phyloP scores from a whole-genome alignment of 1,140 invertebrate genomes.

The Cryptotermes secundus region DNA sequence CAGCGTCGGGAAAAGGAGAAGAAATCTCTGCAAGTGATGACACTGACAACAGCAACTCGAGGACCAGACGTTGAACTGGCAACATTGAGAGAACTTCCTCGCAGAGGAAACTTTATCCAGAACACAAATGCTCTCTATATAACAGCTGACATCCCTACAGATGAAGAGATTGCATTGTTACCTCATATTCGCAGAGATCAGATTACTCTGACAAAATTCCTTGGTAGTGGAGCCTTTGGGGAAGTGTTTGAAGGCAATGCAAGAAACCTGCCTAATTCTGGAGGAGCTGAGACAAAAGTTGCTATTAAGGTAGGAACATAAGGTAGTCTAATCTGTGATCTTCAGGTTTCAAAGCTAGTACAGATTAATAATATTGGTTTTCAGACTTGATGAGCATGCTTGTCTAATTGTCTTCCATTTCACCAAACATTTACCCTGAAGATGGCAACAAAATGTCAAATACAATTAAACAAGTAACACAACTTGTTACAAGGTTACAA shows the following conservation, averaged over 20 bases:
- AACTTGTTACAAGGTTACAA: no score
- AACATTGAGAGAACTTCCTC: slow-evolving; percentile 79
- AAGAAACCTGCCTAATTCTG: slow-evolving; percentile 55
- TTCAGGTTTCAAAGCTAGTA: no score
- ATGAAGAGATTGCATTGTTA: slow-evolving; percentile 69
- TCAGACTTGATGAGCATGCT: no score
- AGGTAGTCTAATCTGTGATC: neutral
- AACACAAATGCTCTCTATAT: slow-evolving; percentile 79
- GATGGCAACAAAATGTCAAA: no score
- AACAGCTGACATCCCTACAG: slow-evolving; percentile 51
- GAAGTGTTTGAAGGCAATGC: slow-evolving; percentile 92
- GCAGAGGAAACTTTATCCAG: slow-evolving; percentile 68
- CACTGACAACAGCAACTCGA: slow-evolving; percentile 44
- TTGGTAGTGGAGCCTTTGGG: slow-evolving; percentile 95
- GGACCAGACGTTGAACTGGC: slow-evolving; percentile 82
- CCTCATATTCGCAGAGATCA: slow-evolving; percentile 79
- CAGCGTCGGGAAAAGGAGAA: slow-evolving; percentile 55
- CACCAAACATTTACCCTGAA: no score
- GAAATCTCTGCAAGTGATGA: slow-evolving; percentile 53
- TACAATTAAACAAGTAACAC: no score
- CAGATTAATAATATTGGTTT: no score
- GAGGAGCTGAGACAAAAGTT: slow-evolving; percentile 62
- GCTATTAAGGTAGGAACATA: slow-evolving; percentile 73
- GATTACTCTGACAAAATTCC: slow-evolving; percentile 81
- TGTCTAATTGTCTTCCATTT: no score